Evolutionary conservation across 2,113 vertebrate species (phyloP).

Genomic region (Hemiscyllium ocellatum): DNA sequence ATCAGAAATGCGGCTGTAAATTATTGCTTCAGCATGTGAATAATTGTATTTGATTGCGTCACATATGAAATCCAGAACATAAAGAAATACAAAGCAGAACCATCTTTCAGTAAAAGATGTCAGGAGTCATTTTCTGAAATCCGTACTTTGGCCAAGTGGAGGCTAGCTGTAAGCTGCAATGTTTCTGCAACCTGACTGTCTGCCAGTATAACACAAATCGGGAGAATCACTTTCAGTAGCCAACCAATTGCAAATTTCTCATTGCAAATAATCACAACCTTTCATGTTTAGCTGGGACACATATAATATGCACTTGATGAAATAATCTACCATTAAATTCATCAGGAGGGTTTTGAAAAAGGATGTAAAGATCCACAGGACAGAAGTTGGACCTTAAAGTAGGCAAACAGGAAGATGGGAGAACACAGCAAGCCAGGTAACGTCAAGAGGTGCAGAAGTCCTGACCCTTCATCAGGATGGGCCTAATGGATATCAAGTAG

Average conservation of each 20-base stretch:
- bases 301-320: background rate
- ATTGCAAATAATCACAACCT: background rate
- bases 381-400: background rate
- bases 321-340: background rate
- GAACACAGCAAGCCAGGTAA: too few species aligned
- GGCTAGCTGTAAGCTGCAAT: background rate
- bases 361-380: background rate
- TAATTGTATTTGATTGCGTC: background rate
- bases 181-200: background rate
- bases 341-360: background rate
- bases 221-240: background rate
- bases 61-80: background rate
- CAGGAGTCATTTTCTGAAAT: background rate
- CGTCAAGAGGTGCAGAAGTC: too few species aligned
- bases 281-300: background rate
- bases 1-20: background rate
- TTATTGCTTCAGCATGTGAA: background rate
- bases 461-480: too few species aligned
- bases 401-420: too few species aligned
- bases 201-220: conserved; percentile 8
- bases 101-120: background rate
- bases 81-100: background rate
- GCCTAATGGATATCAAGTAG: background rate
- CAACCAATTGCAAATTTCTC: background rate
- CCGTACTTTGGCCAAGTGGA: background rate